Percentiles rank a stretch among this genome's conserved stretches.
These are phyloP conservation scores for Nyctibius bracteatus DNA, from an alignment of 2,113 vertebrate genomes.

Conservation along the genomic window DNA sequence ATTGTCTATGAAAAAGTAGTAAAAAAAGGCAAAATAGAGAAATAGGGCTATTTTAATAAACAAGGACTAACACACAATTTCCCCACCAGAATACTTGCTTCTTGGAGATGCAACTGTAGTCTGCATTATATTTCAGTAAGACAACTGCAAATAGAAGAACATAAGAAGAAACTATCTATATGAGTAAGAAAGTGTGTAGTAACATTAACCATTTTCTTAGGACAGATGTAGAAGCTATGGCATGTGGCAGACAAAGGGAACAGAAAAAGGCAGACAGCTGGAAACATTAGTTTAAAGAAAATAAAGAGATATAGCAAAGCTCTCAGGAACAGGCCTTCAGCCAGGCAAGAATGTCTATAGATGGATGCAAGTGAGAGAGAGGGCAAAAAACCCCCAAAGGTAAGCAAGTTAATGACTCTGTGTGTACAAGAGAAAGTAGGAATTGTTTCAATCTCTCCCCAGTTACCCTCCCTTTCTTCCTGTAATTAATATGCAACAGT, in stretches of 20 bases:
- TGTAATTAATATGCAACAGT: neutral
- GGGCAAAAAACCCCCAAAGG: neutral
- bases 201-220: neutral
- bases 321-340: neutral
- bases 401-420: neutral
- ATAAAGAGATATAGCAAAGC: neutral
- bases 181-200: neutral
- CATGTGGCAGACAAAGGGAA: neutral
- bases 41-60: neutral
- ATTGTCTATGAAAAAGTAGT: neutral
- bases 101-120: neutral
- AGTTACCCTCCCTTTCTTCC: neutral
- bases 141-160: neutral
- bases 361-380: neutral
- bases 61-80: neutral
- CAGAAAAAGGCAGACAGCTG: neutral
- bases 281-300: neutral
- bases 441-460: neutral
- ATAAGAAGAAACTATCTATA: neutral
- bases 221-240: neutral
- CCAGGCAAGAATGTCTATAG: neutral
- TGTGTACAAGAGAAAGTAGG: neutral
- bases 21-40: neutral
- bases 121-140: neutral
- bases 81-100: neutral